Evolutionary conservation across 2,797 vertebrate genomes (phyloP).

Genomic region (Dallia pectoralis): DNA sequence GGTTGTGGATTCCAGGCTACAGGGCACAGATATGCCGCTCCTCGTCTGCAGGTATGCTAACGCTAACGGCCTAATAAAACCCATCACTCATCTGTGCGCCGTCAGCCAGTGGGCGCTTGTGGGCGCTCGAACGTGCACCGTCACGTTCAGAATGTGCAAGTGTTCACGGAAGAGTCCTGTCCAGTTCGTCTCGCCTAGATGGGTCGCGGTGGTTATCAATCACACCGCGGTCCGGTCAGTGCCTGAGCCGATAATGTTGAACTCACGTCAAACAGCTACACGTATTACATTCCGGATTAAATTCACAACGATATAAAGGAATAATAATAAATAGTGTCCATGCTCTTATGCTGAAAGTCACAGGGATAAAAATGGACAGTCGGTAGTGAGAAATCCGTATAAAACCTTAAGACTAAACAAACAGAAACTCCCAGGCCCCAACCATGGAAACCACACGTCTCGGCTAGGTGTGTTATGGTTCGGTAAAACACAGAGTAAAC

Average conservation of each 20-base stretch:
- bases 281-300: not conserved
- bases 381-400: not conserved
- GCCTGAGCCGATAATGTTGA: not conserved
- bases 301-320: not conserved
- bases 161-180: not conserved
- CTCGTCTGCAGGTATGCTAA: constrained; percentile 33
- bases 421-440: constrained; percentile 20
- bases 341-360: constrained; percentile 4
- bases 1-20: constrained; percentile 19
- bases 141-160: not conserved
- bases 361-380: constrained; percentile 8
- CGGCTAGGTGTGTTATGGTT: not conserved
- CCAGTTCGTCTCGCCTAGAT: constrained; percentile 23
- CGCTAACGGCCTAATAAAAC: constrained; percentile 9
- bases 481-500: constrained; percentile 43
- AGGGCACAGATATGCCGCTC: constrained; percentile 27
- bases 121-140: not conserved
- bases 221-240: not conserved
- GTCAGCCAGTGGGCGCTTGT: not conserved
- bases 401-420: constrained; percentile 8
- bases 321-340: not conserved
- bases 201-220: constrained; percentile 21
- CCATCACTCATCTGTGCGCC: not conserved
- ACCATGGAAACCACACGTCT: constrained; percentile 3
- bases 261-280: not conserved